A percentile compares a stretch with the other conserved stretches of the same genome.
Conservation (phyloP, 2,888 invertebrate species). For the Acanthosepion lycidas region DNA sequence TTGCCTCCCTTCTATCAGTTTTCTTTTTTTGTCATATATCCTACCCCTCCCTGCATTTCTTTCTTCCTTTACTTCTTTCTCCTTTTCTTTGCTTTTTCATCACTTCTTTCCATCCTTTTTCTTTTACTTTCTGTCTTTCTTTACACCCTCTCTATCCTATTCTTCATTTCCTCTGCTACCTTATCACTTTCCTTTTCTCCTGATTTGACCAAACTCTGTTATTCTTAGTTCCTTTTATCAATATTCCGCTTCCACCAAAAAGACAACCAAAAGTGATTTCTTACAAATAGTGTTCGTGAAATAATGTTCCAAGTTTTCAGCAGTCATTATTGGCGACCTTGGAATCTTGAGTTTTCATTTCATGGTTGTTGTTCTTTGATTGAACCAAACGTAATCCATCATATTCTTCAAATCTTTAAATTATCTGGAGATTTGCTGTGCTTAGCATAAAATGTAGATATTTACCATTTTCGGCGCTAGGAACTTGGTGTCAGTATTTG, state of each 20-base stretch:
- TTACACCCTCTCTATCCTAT: neutral
- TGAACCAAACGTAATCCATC: neutral
- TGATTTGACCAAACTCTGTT: neutral
- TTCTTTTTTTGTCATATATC: too few relatives aligned
- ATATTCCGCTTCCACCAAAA: too few relatives aligned
- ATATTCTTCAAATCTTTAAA: too few relatives aligned
- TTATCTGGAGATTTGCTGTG: neutral
- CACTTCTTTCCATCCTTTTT: neutral
- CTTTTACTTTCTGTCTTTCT: neutral
- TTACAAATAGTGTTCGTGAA: neutral
- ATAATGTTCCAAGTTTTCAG: neutral
- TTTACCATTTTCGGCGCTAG: neutral
- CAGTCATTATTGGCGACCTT: conserved; percentile 11
- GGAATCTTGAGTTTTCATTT: neutral
- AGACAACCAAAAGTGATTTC: too few relatives aligned
- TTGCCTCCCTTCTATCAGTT: too few relatives aligned
- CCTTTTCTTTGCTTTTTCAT: neutral
- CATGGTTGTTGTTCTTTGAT: neutral
- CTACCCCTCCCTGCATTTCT: too few relatives aligned
- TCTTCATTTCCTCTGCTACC: neutral
- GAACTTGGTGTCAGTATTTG: neutral
- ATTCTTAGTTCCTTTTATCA: neutral
- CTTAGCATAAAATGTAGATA: neutral
- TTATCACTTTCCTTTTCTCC: neutral
- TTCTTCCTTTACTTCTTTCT: neutral